A percentile compares a stretch with the other conserved stretches of the same genome.
Conservation (phyloP, 2,888 invertebrate genomes). For the Amphipoea lucens region DNA sequence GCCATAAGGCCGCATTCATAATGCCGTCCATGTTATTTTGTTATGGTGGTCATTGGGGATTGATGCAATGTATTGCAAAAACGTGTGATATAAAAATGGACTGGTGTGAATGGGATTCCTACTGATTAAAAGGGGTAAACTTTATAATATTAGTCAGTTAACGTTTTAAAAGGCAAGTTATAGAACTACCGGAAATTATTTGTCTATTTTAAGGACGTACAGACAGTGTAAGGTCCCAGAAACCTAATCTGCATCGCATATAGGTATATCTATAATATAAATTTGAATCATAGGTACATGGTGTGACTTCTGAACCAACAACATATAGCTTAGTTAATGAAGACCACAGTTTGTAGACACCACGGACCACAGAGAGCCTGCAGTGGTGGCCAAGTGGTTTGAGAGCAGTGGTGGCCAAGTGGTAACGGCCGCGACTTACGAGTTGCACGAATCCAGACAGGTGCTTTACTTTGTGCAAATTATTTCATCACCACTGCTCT, state of each 20-base stretch:
- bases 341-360: too few relatives aligned
- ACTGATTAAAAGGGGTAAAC: background rate
- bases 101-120: background rate
- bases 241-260: too few relatives aligned
- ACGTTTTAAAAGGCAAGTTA: background rate
- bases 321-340: too few relatives aligned
- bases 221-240: background rate
- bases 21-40: background rate
- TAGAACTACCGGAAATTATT: background rate
- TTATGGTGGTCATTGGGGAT: constrained; percentile 12
- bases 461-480: too few relatives aligned
- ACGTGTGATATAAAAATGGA: background rate
- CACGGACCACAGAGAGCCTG: too few relatives aligned
- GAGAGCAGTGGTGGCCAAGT: too few relatives aligned
- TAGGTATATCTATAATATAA: background rate
- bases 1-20: constrained; percentile 24
- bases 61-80: background rate
- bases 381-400: too few relatives aligned
- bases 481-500: too few relatives aligned
- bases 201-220: background rate
- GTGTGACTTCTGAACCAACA: background rate
- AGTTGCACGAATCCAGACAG: too few relatives aligned
- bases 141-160: background rate
- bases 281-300: background rate
- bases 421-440: too few relatives aligned